Conservation (phyloP, 2,797 vertebrate genomes). For the Leptatherina wallacei region DNA sequence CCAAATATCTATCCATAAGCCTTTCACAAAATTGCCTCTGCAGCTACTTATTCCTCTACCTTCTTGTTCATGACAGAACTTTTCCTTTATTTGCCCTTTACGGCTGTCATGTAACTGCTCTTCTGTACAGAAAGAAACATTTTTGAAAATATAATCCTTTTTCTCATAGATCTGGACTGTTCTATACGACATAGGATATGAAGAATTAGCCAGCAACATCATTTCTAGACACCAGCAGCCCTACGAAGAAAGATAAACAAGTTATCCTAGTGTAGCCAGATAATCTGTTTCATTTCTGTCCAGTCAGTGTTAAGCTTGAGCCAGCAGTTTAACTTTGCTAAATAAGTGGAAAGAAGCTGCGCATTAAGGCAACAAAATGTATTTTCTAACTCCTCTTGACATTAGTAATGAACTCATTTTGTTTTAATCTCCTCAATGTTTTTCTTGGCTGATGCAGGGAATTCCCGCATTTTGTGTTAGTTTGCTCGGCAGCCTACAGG, state of each 20-base stretch:
- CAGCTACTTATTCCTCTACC: too few species aligned
- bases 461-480: not conserved
- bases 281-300: not conserved
- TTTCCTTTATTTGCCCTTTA: too few species aligned
- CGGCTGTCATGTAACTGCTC: too few species aligned
- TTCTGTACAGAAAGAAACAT: too few species aligned
- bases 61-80: too few species aligned
- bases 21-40: too few species aligned
- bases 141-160: too few species aligned
- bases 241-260: not conserved
- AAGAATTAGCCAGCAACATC: not conserved
- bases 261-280: not conserved
- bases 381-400: not conserved
- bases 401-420: not conserved
- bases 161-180: too few species aligned
- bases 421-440: not conserved
- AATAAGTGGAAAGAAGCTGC: not conserved
- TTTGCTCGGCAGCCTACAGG: too few species aligned
- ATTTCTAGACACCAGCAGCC: too few species aligned
- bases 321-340: not conserved
- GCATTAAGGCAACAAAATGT: not conserved
- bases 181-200: too few species aligned
- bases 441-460: not conserved
- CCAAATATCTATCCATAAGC: too few species aligned
- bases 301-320: not conserved